Evolutionary conservation across 2,113 vertebrate genomes (phyloP), one percentile per base, ranked within the genome.

Genomic region (Symphodus melops): DNA sequence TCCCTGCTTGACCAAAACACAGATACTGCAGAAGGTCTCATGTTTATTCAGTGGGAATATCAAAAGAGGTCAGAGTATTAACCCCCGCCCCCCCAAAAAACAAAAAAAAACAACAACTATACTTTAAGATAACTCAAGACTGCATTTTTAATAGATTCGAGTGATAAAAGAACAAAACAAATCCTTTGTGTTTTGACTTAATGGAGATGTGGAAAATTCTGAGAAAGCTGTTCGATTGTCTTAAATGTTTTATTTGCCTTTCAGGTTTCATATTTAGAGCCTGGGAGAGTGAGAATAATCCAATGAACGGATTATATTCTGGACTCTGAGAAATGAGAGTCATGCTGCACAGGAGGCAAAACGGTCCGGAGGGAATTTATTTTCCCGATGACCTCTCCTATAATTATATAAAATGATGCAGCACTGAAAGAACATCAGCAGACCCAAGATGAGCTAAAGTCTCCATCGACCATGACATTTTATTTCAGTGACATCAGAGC

Each of bases 1-100:
- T 73, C 79, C 77, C 71, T 58, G 36, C 79, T 83, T 67, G 75
- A 59, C 80, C 69, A 71, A 68, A 81, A 71, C 55, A 68, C 46
- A 61, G 51, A 73, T 55, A 65, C 68, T 64, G 65, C 60, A 12
- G 46, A 48, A 13, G 16, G 12, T 58, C 70, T 72, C 55, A 78
- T 72, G 19, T 23, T 39, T 75, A 73, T 76, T 60, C 10, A 79
- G n/a, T 74, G 23, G 19, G 8, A 73, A 60, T 52, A 63, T 65
- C 37, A 68, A 54, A 72, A 59, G 36, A 73, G 51, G 42, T 21
- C 42, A 11, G 5, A 9, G 33, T 13, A 48, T 68, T 8, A 64
- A 33, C 46, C 28, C 28, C 28, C 28, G 60, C 23, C 46, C 28
- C 28, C 28, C 28, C 28, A 4, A 33, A 11, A 68, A 65, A 75